These are phyloP conservation scores for Paraescarpia echinospica DNA, from an alignment of 1,140 invertebrate genomes.

Conservation along the genomic window DNA sequence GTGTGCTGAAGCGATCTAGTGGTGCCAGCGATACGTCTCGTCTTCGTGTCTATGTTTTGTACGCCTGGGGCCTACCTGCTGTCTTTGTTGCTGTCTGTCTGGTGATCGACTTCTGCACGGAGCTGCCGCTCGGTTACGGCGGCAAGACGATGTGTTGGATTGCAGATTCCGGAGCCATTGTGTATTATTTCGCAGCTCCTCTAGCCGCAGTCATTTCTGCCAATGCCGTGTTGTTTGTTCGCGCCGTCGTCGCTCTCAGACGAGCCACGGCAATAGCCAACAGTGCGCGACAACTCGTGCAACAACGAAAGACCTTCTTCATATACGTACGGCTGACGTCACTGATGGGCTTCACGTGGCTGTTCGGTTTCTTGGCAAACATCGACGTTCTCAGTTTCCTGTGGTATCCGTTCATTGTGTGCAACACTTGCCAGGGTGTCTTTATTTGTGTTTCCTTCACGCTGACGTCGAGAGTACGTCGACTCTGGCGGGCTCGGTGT, in stretches of 20 bases:
- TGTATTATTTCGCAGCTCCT: conserved; percentile 55
- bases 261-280: conserved; percentile 48
- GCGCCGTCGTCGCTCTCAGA: conserved; percentile 61
- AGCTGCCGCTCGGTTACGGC: background rate
- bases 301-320: conserved; percentile 21
- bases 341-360: conserved; percentile 60
- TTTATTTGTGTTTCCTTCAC: conserved; percentile 6
- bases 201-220: conserved; percentile 49
- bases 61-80: conserved; percentile 60
- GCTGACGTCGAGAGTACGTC: background rate
- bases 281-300: conserved; percentile 35
- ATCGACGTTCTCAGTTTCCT: background rate
- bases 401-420: background rate
- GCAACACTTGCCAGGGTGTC: background rate
- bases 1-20: conserved; percentile 33
- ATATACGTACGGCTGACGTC: conserved; percentile 62
- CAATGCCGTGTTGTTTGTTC: conserved; percentile 53
- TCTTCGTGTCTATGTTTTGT: conserved; percentile 61
- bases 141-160: background rate
- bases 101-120: conserved; percentile 51
- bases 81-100: conserved; percentile 58
- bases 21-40: conserved; percentile 33
- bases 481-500: background rate
- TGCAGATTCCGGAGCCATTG: background rate
- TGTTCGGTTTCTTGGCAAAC: conserved; percentile 46